A percentile compares a stretch with the other conserved stretches of the same genome.
Evolutionary conservation across 2,888 invertebrate species (phyloP).

Genomic region (Caenorhabditis macrosperma): DNA sequence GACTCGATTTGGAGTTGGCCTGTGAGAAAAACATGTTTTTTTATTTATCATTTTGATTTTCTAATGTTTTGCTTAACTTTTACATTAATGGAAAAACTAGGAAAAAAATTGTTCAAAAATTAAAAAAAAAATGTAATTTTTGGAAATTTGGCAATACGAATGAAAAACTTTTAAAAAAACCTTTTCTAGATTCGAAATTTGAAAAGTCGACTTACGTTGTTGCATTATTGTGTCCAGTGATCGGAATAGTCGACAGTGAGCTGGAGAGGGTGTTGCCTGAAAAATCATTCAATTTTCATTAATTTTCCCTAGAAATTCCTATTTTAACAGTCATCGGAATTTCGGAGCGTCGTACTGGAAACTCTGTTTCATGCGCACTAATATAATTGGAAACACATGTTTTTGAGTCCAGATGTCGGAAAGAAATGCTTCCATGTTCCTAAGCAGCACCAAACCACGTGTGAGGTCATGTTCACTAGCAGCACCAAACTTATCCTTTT

Average conservation of each 20-base stretch:
- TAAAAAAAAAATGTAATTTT: too few species aligned
- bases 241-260: constrained; percentile 58
- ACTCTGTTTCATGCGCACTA: background rate
- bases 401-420: too few species aligned
- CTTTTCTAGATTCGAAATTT: too few species aligned
- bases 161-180: background rate
- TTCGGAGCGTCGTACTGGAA: background rate
- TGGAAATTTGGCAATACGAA: background rate
- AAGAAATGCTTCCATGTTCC: too few species aligned
- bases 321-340: too few species aligned
- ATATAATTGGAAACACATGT: background rate
- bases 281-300: constrained; percentile 10
- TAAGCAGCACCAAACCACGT: too few species aligned
- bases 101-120: too few species aligned
- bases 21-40: background rate
- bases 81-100: too few species aligned
- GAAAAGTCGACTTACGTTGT: background rate
- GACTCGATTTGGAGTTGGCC: constrained; percentile 51
- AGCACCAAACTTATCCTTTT: too few species aligned
- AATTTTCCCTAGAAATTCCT: background rate
- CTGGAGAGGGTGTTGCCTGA: constrained; percentile 58
- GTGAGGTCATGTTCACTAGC: too few species aligned
- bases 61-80: too few species aligned
- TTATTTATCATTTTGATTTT: too few species aligned
- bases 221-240: constrained; percentile 30